Evolutionary conservation across 2,113 vertebrate species (phyloP).

Genomic region (Alouatta palliata): DNA sequence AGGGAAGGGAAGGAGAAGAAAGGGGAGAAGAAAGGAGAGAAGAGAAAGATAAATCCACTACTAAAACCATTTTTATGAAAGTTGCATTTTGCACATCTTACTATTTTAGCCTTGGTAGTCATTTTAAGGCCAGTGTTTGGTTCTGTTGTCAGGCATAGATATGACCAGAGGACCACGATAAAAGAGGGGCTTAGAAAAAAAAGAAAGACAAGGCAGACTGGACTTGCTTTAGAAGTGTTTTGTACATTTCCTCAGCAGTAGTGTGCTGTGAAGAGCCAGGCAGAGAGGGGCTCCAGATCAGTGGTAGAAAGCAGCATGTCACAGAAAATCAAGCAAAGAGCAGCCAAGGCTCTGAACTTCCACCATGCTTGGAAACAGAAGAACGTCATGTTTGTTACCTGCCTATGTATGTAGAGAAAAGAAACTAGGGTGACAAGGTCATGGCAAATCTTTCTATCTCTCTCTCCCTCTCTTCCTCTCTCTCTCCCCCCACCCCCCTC

Average conservation of each 20-base stretch:
- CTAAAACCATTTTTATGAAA: not conserved
- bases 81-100: not conserved
- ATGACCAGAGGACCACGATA: not conserved
- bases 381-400: not conserved
- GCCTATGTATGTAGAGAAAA: constrained; percentile 39
- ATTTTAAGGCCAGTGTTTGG: not conserved
- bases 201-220: constrained; percentile 21
- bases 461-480: not conserved
- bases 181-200: not conserved
- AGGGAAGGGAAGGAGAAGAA: too few relatives aligned
- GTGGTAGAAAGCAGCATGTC: not conserved
- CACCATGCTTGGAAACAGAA: not conserved
- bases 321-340: constrained; percentile 41
- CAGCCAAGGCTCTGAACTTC: not conserved
- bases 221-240: constrained; percentile 48
- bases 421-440: constrained; percentile 64
- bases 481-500: constrained; percentile 8
- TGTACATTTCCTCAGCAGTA: not conserved
- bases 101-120: not conserved
- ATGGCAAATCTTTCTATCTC: not conserved
- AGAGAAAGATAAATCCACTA: not conserved
- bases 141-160: not conserved
- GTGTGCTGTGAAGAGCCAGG: not conserved
- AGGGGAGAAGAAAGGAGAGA: not conserved
- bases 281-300: constrained; percentile 41